Percentiles rank a stretch among this genome's conserved stretches.
Conservation (phyloP, 2,888 invertebrate species). For the Coelinius sp. region DNA sequence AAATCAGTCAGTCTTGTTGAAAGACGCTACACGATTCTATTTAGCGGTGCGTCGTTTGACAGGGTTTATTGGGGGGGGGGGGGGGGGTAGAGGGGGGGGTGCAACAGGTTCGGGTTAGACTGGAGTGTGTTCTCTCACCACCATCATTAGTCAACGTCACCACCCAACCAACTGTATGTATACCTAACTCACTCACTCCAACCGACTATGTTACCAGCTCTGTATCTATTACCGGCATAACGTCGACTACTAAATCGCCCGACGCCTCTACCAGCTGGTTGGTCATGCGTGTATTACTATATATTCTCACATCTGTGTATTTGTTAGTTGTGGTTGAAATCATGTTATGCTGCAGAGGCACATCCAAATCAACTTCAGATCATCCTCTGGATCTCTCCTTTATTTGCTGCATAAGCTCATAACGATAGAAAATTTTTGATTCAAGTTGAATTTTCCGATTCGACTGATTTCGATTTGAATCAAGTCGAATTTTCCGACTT, state of each 20-base stretch:
- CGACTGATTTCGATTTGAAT: too few relatives aligned
- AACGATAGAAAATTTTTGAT: too few relatives aligned
- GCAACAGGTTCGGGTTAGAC: constrained; percentile 70
- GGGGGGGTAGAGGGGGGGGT: too few relatives aligned
- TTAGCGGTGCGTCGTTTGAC: constrained; percentile 66
- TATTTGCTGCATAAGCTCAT: too few relatives aligned
- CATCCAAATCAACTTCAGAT: not conserved
- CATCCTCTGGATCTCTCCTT: not conserved
- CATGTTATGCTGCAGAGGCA: constrained; percentile 39
- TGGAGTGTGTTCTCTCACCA: constrained; percentile 70
- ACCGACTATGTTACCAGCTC: constrained; percentile 47
- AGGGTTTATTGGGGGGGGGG: constrained; percentile 68
- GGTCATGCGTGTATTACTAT: constrained; percentile 53
- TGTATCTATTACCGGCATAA: constrained; percentile 63
- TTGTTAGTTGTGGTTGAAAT: constrained; percentile 49
- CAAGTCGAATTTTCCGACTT: too few relatives aligned
- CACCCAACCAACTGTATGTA: constrained; percentile 56
- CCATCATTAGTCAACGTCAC: constrained; percentile 70
- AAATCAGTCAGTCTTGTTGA: constrained; percentile 56
- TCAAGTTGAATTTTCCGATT: too few relatives aligned
- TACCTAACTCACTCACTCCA: constrained; percentile 41
- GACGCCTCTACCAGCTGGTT: constrained; percentile 52
- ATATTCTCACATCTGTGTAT: not conserved
- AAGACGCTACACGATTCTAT: constrained; percentile 65
- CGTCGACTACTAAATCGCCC: constrained; percentile 61